These are phyloP conservation scores for Drosophila kohkoa DNA, from an alignment of 1,140 invertebrate genomes.

Conservation along the genomic window DNA sequence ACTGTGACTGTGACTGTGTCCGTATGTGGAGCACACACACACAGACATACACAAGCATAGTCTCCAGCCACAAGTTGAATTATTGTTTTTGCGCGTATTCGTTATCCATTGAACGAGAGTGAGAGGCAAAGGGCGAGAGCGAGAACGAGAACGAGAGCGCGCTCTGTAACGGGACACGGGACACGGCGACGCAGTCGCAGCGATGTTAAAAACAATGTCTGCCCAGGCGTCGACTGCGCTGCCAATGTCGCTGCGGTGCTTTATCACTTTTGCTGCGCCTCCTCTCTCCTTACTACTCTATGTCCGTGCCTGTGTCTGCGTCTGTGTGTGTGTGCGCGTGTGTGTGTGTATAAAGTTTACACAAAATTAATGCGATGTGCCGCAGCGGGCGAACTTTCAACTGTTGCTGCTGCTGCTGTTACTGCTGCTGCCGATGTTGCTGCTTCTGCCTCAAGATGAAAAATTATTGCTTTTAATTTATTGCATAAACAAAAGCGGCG, in stretches of 20 bases:
- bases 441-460: constrained; percentile 79
- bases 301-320: too few relatives aligned
- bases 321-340: constrained; percentile 50
- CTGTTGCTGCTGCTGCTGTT: constrained; percentile 71
- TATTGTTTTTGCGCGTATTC: constrained; percentile 77
- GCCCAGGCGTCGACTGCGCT: constrained; percentile 40
- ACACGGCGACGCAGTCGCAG: constrained; percentile 71
- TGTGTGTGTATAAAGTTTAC: constrained; percentile 66
- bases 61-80: constrained; percentile 73
- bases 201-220: constrained; percentile 80
- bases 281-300: background rate
- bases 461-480: constrained; percentile 85
- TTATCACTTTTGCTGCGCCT: constrained; percentile 62
- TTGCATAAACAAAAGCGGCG: constrained; percentile 80
- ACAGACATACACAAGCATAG: constrained; percentile 13
- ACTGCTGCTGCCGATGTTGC: constrained; percentile 23
- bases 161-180: constrained; percentile 26
- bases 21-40: constrained; percentile 34
- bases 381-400: constrained; percentile 84
- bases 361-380: constrained; percentile 81
- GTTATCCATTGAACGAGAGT: constrained; percentile 12
- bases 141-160: constrained; percentile 3
- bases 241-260: constrained; percentile 72
- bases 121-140: background rate
- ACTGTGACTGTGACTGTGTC: constrained; percentile 36